Conservation (phyloP, 1,140 invertebrate species). For the Oppia nitens region DNA sequence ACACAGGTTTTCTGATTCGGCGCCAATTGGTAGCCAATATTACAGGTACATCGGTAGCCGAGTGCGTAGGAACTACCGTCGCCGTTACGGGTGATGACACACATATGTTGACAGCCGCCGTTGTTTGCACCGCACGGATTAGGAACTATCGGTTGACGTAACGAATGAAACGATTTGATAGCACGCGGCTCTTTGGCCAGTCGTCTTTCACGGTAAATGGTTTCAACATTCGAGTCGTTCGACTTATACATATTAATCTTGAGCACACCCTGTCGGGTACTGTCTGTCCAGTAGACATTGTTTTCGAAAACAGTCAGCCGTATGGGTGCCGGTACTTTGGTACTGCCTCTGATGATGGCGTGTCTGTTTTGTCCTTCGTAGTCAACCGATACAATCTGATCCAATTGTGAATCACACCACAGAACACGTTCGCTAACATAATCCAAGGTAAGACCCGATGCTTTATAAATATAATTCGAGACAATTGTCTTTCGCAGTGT, state of each 20-base stretch:
- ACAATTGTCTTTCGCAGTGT: constrained; percentile 61
- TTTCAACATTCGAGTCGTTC: constrained; percentile 48
- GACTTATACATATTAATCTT: constrained; percentile 68
- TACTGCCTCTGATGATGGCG: constrained; percentile 38
- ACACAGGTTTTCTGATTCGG: constrained; percentile 64
- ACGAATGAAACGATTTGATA: constrained; percentile 56
- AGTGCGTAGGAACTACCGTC: constrained; percentile 45
- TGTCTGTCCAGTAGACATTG: constrained; percentile 84
- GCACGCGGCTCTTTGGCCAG: constrained; percentile 64
- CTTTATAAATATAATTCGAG: constrained; percentile 74
- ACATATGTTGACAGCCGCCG: constrained; percentile 86
- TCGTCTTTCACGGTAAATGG: constrained; percentile 52
- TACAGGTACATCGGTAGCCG: constrained; percentile 82
- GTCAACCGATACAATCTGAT: constrained; percentile 93
- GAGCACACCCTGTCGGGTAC: constrained; percentile 82
- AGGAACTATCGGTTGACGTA: constrained; percentile 45
- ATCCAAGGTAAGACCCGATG: constrained; percentile 65
- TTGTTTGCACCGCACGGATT: constrained; percentile 83
- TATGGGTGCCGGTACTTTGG: constrained; percentile 64
- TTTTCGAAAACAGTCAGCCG: constrained; percentile 74
- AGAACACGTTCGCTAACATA: constrained; percentile 73
- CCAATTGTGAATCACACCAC: constrained; percentile 87
- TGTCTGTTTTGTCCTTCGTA: constrained; percentile 61
- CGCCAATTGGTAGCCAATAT: constrained; percentile 64
- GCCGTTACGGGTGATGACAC: constrained; percentile 43